A percentile compares a stretch with the other conserved stretches of the same genome.
Evolutionary conservation across 2,797 vertebrate genomes (phyloP).

Genomic region (Podarcis lilfordi): DNA sequence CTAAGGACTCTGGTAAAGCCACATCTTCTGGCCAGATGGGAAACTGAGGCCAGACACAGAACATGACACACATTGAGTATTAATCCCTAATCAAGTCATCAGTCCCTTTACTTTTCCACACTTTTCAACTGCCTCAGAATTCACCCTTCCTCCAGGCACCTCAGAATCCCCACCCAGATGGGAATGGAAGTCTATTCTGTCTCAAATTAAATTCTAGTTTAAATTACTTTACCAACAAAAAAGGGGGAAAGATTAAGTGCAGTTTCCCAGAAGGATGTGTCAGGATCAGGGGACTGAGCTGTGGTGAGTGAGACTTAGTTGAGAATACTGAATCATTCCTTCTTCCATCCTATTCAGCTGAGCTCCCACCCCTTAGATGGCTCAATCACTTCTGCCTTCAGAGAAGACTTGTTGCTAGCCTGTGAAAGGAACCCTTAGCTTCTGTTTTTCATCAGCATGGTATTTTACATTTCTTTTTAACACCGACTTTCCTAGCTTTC

Average conservation of each 20-base stretch:
- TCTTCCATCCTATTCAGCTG: neutral
- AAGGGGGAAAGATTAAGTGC: neutral
- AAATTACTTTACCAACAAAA: neutral
- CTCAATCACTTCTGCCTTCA: neutral
- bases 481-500: neutral
- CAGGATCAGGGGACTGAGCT: neutral
- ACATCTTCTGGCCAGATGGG: too few species aligned
- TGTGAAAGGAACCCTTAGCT: neutral
- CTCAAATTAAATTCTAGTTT: too few species aligned
- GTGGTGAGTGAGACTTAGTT: neutral
- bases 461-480: neutral
- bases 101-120: neutral
- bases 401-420: neutral
- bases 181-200: too few species aligned
- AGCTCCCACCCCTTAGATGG: neutral
- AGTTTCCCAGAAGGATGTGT: fast-evolving
- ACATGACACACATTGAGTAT: too few species aligned
- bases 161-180: too few species aligned
- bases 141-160: too few species aligned
- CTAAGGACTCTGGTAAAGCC: too few species aligned
- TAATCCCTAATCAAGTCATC: neutral
- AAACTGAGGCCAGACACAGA: too few species aligned
- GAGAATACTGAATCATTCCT: neutral
- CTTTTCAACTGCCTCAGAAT: neutral
- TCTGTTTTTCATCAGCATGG: neutral